These are phyloP conservation scores for Cryptoblepharus egeriae DNA, from an alignment of 2,797 vertebrate genomes.

Conservation along the genomic window DNA sequence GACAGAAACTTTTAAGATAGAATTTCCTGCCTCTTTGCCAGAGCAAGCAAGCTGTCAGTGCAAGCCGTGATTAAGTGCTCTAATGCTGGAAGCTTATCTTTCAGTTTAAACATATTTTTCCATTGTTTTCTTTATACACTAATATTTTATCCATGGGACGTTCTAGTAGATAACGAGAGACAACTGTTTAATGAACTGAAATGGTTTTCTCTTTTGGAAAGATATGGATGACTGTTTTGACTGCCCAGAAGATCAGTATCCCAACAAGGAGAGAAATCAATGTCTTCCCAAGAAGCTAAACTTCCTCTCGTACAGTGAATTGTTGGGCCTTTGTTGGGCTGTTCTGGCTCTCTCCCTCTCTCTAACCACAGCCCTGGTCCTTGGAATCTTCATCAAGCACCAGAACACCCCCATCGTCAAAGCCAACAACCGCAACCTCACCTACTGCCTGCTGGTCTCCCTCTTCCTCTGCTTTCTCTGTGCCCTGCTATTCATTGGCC, in stretches of 20 bases:
- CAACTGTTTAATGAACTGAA: background rate
- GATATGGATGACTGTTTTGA: background rate
- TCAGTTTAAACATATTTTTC: too few relatives aligned
- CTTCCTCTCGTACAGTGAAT: background rate
- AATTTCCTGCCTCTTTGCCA: too few relatives aligned
- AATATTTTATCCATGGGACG: too few relatives aligned
- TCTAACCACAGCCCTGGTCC: background rate
- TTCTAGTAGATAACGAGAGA: too few relatives aligned
- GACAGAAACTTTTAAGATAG: too few relatives aligned
- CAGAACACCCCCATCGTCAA: background rate
- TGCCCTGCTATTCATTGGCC: background rate
- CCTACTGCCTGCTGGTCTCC: background rate
- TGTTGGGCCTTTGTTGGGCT: background rate
- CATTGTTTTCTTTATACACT: too few relatives aligned
- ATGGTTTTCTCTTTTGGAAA: background rate
- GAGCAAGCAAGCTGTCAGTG: too few relatives aligned
- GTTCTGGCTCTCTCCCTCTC: background rate
- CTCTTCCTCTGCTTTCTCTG: slow-evolving; percentile 2
- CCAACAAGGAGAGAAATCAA: background rate
- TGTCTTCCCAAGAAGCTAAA: background rate
- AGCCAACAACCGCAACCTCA: background rate
- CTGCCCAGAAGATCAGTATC: background rate
- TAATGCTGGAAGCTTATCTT: too few relatives aligned
- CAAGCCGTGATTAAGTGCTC: too few relatives aligned
- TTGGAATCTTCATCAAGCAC: background rate